These are phyloP conservation scores for Crypturellus undulatus DNA, from an alignment of 2,113 vertebrate genomes.

Conservation along the genomic window DNA sequence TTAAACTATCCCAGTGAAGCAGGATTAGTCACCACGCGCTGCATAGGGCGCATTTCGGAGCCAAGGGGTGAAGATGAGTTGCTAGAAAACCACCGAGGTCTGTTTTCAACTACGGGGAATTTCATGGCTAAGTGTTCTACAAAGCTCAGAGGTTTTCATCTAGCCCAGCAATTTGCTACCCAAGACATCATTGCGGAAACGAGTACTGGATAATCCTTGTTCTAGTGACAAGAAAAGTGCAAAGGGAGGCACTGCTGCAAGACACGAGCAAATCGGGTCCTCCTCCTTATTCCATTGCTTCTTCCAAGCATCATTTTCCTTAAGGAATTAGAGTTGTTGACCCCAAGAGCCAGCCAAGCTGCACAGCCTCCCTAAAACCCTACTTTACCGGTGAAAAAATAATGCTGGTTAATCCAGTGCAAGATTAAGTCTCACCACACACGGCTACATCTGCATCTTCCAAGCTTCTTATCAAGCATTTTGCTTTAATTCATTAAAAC, in stretches of 20 bases:
- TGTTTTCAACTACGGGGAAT: not conserved
- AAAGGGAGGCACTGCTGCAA: fast-evolving
- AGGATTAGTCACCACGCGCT: not conserved
- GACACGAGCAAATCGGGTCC: not conserved
- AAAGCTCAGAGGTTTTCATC: not conserved
- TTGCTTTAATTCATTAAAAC: not conserved
- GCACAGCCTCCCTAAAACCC: fast-evolving
- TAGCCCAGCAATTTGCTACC: not conserved
- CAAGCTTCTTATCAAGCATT: not conserved
- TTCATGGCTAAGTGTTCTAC: not conserved
- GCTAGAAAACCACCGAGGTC: not conserved
- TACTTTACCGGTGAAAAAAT: not conserved
- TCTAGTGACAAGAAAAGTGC: too few species aligned
- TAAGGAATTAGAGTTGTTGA: not conserved
- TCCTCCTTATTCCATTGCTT: not conserved
- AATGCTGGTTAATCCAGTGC: fast-evolving
- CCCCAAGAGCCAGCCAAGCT: not conserved
- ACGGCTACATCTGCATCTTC: fast-evolving
- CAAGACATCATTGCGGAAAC: fast-evolving
- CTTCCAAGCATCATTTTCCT: fast-evolving
- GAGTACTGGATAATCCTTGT: fast-evolving
- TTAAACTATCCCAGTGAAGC: not conserved
- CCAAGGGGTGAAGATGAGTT: not conserved
- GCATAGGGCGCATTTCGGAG: not conserved
- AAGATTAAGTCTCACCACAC: not conserved